Base-by-base conservation (phyloP, 2,797 vertebrate genomes). In the Alfaro cultratus region DNA sequence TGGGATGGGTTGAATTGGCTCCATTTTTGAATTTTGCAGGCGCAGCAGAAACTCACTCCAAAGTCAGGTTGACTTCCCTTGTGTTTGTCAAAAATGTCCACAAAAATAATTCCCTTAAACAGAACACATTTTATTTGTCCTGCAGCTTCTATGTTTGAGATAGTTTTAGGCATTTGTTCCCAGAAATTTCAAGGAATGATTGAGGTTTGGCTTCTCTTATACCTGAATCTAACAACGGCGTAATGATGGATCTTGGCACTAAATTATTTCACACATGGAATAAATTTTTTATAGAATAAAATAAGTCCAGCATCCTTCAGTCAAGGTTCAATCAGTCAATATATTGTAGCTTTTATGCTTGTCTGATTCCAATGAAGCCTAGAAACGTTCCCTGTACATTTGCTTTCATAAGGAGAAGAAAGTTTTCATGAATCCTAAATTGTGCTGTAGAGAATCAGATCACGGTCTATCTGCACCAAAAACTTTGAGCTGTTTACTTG, bases 401-500 rank as follows among this genome's bases (percentile, higher is more conserved):
- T 64, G 3, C 18, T 39, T 21, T 67, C 31, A 67, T 36, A 4
- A 39, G 18, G 34, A 67, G 3, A 67, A 15, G 16, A 34, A 34
- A 0, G 7, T 6, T 39, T 41, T 68, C 4, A 34, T 62, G 31
- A 34, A 62, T 34, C 31, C 29, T 18, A 62, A 34, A 34, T 34
- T 62, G 31, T 15, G n/a, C 23, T 31, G 3, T 60, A 18, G 18
- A 64, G 60, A 64, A 68, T 21, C 34, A 77, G 62, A n/a, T 15
- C 29, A 23, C 16, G 0, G 15, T 75, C 36, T 53, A 23, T 15
- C 73, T 75, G 62, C 9, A 39, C 1, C n/a, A 72, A 62, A 86
- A 79, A 73, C 73, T 51, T 67, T 34, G 77, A 73, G 68, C 45
- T 74, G 29, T 70, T 80, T 34, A 92, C 77, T 82, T 67, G 86